Evolutionary conservation across 1,140 invertebrate species (phyloP).

Genomic region (Cydia fagiglandana): DNA sequence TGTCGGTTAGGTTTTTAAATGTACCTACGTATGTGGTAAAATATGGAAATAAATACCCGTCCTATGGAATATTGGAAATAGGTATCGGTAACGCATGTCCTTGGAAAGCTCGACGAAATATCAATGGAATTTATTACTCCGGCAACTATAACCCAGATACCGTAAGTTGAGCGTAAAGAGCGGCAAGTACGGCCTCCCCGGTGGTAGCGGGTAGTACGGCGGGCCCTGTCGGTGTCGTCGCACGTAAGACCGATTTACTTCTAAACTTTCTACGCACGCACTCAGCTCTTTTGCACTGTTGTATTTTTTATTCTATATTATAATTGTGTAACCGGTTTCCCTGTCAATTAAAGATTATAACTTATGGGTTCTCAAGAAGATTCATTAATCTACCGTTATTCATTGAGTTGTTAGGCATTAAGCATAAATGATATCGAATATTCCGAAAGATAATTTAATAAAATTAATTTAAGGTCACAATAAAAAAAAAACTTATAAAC

Average conservation of each 20-base stretch:
- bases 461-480: no score
- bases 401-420: no score
- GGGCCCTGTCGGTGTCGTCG: slow-evolving; percentile 64
- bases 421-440: no score
- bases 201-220: slow-evolving; percentile 63
- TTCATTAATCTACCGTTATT: no score
- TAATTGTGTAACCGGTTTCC: no score
- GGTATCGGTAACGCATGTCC: slow-evolving; percentile 59
- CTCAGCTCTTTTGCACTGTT: slow-evolving; percentile 35
- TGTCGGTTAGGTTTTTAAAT: no score
- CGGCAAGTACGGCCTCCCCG: slow-evolving; percentile 62
- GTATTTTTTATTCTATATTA: not conserved
- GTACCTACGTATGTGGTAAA: no score
- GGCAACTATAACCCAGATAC: slow-evolving; percentile 73
- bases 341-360: no score
- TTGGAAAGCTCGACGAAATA: slow-evolving; percentile 60
- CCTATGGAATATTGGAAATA: slow-evolving; percentile 45
- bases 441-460: no score
- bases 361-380: no score
- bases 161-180: slow-evolving; percentile 66
- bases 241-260: slow-evolving; percentile 69
- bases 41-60: not conserved
- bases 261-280: slow-evolving; percentile 58
- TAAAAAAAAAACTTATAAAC: no score
- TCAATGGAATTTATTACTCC: slow-evolving; percentile 74